Conservation (phyloP, 1,140 invertebrate species). For the Magallana angulata region DNA sequence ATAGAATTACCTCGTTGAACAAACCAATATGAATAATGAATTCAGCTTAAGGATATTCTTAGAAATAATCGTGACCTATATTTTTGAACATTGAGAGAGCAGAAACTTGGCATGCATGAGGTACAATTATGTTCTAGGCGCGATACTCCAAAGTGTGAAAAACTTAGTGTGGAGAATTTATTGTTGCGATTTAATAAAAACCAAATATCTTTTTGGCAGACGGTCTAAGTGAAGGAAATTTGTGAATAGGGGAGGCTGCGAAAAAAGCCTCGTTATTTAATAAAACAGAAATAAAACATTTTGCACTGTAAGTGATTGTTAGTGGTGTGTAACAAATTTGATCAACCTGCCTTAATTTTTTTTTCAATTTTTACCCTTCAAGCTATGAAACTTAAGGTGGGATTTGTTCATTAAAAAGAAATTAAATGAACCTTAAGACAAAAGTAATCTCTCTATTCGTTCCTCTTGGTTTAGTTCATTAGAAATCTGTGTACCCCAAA, state of each 20-base stretch:
- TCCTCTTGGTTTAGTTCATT: too few species aligned
- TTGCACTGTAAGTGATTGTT: neutral
- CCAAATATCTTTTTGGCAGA: constrained; percentile 8
- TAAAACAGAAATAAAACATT: neutral
- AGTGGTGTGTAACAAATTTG: constrained; percentile 1
- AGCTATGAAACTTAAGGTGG: neutral
- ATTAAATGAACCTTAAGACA: neutral
- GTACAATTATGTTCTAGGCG: neutral
- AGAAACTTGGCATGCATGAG: constrained; percentile 9
- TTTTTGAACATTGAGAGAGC: neutral
- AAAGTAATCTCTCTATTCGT: neutral
- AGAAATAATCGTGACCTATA: constrained; percentile 1
- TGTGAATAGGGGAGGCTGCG: neutral
- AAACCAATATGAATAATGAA: too few species aligned
- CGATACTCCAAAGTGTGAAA: constrained; percentile 20
- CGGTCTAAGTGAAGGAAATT: constrained; percentile 3
- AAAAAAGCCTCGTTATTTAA: neutral
- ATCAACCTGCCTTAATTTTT: neutral
- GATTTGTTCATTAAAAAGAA: neutral
- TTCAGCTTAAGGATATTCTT: neutral
- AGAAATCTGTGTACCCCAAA: too few species aligned
- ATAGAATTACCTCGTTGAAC: too few species aligned
- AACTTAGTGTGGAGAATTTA: constrained; percentile 5
- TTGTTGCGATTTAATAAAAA: constrained; percentile 33
- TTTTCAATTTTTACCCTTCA: too few species aligned